Conservation (phyloP, 2,797 vertebrate genomes). For the Thunnus albacares region DNA sequence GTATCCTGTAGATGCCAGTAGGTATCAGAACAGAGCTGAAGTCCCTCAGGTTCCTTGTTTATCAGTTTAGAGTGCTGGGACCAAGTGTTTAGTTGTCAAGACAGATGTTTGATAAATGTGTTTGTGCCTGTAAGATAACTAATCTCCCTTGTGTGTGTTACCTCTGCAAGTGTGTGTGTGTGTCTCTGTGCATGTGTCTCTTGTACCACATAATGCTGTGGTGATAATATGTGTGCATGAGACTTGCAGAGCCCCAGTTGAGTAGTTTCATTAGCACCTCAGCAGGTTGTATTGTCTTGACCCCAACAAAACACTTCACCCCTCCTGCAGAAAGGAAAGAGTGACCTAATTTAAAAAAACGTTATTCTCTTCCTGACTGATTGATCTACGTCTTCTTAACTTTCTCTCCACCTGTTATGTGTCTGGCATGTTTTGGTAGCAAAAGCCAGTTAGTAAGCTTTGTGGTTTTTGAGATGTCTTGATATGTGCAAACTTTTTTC, state of each 20-base stretch:
- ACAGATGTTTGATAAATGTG: conserved; percentile 38
- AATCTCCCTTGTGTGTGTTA: not conserved
- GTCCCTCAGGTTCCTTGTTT: not conserved
- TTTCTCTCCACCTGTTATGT: conserved; percentile 24
- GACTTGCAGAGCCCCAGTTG: conserved; percentile 6
- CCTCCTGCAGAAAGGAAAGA: conserved; percentile 18
- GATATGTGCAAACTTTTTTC: not conserved
- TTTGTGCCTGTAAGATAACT: conserved; percentile 12
- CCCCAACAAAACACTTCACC: conserved; percentile 3
- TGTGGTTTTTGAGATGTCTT: conserved; percentile 15
- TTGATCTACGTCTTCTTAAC: not conserved
- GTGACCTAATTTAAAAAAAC: conserved; percentile 8
- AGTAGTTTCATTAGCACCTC: conserved; percentile 2
- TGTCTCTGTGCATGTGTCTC: not conserved
- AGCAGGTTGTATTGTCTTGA: conserved; percentile 25
- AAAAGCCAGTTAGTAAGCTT: conserved; percentile 30
- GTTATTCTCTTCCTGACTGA: conserved; percentile 3
- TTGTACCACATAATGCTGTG: not conserved
- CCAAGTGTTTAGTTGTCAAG: conserved; percentile 10
- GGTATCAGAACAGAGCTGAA: conserved; percentile 45
- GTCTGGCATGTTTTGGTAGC: not conserved
- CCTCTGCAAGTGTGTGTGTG: not conserved
- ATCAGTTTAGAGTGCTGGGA: not conserved
- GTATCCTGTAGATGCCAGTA: conserved; percentile 19
- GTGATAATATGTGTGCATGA: conserved; percentile 6